Evolutionary conservation across 2,113 vertebrate genomes (phyloP).

Genomic region (Plecturocebus donacophilus): DNA sequence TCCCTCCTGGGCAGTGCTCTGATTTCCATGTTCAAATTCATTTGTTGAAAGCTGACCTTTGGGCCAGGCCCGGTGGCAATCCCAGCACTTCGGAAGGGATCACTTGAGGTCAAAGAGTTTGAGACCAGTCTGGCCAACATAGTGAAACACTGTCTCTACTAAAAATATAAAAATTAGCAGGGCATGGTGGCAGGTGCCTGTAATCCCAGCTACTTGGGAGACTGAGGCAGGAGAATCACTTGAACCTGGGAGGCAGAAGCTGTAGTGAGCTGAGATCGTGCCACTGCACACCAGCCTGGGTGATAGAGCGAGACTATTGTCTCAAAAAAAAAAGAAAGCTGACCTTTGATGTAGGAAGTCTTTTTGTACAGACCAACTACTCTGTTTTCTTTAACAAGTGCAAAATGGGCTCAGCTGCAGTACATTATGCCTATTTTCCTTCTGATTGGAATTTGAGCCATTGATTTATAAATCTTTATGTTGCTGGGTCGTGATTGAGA

Average conservation of each 20-base stretch:
- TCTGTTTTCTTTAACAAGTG: slow-evolving; percentile 19
- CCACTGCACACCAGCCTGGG: too few relatives aligned
- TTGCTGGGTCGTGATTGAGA: neutral
- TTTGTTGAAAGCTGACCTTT: neutral
- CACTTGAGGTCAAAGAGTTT: too few relatives aligned
- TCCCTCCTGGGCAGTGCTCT: neutral
- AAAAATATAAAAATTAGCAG: neutral
- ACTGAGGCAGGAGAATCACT: too few relatives aligned
- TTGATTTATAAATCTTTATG: neutral
- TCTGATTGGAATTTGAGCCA: neutral
- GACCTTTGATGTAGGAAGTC: neutral
- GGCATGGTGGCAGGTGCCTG: too few relatives aligned
- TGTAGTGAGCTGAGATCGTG: too few relatives aligned
- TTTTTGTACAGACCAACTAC: neutral
- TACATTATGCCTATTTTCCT: neutral
- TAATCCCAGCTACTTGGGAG: too few relatives aligned
- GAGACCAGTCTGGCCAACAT: too few relatives aligned
- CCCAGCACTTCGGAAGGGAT: too few relatives aligned
- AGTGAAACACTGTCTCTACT: too few relatives aligned
- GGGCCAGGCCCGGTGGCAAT: too few relatives aligned
- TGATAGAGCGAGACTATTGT: too few relatives aligned
- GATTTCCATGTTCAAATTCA: neutral
- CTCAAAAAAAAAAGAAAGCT: neutral
- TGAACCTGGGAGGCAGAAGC: too few relatives aligned
- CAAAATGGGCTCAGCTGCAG: neutral